Evolutionary conservation across 2,888 invertebrate species (phyloP).

Genomic region (Caradrina clavipalpis): DNA sequence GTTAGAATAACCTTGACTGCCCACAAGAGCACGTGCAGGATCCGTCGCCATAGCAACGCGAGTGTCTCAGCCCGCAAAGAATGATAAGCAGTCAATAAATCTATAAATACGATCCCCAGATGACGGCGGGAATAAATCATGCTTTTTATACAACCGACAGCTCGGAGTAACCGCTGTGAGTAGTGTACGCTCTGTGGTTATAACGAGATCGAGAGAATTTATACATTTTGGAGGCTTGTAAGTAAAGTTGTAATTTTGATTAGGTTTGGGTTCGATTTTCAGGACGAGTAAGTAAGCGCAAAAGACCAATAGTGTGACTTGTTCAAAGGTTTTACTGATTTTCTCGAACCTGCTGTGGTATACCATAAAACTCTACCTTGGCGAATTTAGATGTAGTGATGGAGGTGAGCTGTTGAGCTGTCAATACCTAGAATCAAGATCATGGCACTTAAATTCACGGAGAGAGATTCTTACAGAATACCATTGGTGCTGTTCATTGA

Average conservation of each 20-base stretch:
- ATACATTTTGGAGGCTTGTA: neutral
- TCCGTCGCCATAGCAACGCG: slow-evolving; percentile 46
- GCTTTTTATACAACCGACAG: slow-evolving; percentile 41
- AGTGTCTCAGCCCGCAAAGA: slow-evolving; percentile 32
- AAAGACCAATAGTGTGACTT: too few relatives aligned
- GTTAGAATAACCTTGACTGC: slow-evolving; percentile 4
- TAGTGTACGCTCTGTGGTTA: neutral
- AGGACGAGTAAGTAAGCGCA: too few relatives aligned
- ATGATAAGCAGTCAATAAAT: slow-evolving; percentile 45
- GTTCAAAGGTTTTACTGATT: too few relatives aligned
- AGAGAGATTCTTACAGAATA: too few relatives aligned
- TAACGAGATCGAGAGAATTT: slow-evolving; percentile 27
- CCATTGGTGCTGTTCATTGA: too few relatives aligned
- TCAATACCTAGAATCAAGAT: too few relatives aligned
- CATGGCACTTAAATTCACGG: too few relatives aligned
- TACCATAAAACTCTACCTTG: too few relatives aligned
- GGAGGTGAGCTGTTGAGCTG: too few relatives aligned
- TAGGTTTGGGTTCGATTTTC: neutral
- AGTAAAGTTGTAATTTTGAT: neutral
- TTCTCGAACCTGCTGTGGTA: too few relatives aligned
- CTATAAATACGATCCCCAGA: slow-evolving; percentile 41
- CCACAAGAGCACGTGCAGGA: slow-evolving; percentile 14
- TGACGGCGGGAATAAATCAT: slow-evolving; percentile 41
- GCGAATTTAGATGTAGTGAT: too few relatives aligned
- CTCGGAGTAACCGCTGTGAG: slow-evolving; percentile 1